Conservation (phyloP, 1,140 invertebrate species). For the Vanessa atalanta region DNA sequence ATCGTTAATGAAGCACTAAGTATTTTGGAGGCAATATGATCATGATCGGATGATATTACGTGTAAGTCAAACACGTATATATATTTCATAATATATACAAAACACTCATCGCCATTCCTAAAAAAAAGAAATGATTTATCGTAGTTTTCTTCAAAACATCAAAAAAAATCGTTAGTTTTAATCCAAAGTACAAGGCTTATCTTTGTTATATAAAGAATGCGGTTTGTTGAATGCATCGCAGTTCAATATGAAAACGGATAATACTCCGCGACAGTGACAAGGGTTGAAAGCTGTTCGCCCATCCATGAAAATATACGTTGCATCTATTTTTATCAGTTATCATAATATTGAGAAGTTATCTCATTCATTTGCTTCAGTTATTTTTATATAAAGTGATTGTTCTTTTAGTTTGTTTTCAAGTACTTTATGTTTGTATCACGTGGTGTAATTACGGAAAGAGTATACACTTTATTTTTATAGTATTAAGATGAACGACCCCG, state of each 20-base stretch:
- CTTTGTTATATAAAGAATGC: constrained; percentile 19
- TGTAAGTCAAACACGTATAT: not conserved
- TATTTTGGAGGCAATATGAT: too few species aligned
- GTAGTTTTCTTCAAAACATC: not conserved
- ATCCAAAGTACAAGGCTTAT: constrained; percentile 15
- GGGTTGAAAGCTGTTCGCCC: constrained; percentile 62
- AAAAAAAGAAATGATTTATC: too few species aligned
- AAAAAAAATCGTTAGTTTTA: not conserved
- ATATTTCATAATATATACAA: not conserved
- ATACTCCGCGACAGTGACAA: constrained; percentile 69
- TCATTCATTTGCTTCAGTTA: constrained; percentile 15
- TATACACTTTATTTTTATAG: too few species aligned
- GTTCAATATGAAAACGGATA: constrained; percentile 71
- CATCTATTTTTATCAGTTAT: constrained; percentile 63
- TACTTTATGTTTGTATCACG: too few species aligned
- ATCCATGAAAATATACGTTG: constrained; percentile 70
- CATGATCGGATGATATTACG: too few species aligned
- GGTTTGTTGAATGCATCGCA: constrained; percentile 43
- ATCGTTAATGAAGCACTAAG: too few species aligned
- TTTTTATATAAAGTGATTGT: not conserved
- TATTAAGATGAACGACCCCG: too few species aligned
- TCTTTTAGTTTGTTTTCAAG: not conserved
- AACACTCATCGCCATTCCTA: too few species aligned
- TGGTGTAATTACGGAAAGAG: too few species aligned
- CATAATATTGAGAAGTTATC: constrained; percentile 54